Evolutionary conservation across 1,140 invertebrate species (phyloP).

Genomic region (Mya arenaria): DNA sequence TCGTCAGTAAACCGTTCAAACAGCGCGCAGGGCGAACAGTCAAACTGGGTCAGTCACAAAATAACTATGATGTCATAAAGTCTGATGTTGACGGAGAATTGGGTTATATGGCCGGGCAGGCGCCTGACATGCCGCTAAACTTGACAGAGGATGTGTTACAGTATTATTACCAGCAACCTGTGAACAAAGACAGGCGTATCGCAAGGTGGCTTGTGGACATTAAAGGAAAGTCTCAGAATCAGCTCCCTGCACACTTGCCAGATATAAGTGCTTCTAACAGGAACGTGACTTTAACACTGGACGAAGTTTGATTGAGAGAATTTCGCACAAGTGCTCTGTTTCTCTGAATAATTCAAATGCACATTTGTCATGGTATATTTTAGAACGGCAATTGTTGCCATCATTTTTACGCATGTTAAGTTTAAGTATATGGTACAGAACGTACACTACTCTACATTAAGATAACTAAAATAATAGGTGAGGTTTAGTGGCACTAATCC

Average conservation of each 20-base stretch:
- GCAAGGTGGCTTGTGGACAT: slow-evolving; percentile 16
- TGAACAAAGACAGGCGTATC: slow-evolving; percentile 25
- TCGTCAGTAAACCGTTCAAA: not conserved
- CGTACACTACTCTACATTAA: no score
- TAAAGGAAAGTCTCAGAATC: not conserved
- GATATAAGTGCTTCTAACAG: slow-evolving; percentile 5
- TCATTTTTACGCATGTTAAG: no score
- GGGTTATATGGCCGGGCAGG: no score
- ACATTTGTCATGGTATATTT: no score
- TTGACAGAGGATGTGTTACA: slow-evolving; percentile 20
- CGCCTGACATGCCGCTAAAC: not conserved
- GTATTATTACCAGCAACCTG: not conserved
- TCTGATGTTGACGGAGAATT: slow-evolving; percentile 23
- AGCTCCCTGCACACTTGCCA: slow-evolving; percentile 17
- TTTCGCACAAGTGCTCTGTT: no score
- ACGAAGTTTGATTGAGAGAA: no score
- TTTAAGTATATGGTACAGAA: no score
- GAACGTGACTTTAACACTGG: no score
- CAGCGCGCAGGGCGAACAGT: not conserved
- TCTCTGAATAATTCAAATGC: no score
- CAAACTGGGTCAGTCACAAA: not conserved
- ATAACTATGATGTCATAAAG: slow-evolving; percentile 20
- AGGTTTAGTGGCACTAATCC: no score
- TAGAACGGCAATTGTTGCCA: no score
- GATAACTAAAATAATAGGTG: no score